These are phyloP conservation scores for Drosophila nr. medialis DNA, from an alignment of 2,888 invertebrate species.

Conservation along the genomic window DNA sequence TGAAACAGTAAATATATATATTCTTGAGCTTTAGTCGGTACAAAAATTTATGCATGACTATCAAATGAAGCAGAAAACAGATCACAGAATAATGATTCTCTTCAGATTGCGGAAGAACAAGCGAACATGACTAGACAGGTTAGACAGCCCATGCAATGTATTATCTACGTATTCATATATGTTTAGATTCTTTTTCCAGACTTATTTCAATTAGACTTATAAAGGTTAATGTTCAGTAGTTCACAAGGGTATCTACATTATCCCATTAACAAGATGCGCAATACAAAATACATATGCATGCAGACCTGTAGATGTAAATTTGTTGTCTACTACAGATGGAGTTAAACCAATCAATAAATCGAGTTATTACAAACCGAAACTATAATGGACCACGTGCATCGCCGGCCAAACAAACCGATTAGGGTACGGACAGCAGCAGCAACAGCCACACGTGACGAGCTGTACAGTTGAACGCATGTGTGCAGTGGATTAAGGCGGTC, in stretches of 20 bases:
- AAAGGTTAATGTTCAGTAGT: neutral
- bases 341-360: constrained; percentile 9
- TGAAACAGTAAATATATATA: neutral
- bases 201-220: neutral
- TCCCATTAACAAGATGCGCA: neutral
- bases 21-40: neutral
- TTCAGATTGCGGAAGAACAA: neutral
- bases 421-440: constrained; percentile 14
- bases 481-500: constrained; percentile 19
- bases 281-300: neutral
- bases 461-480: constrained; percentile 9
- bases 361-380: constrained; percentile 6
- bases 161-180: neutral
- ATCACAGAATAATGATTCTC: neutral
- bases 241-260: neutral
- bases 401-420: neutral
- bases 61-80: neutral
- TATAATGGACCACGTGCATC: constrained; percentile 45
- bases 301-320: neutral
- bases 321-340: neutral
- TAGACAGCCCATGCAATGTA: neutral
- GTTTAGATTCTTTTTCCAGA: neutral
- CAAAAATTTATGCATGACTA: neutral
- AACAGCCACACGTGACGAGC: constrained; percentile 43
- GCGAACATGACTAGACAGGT: neutral